These are phyloP conservation scores for Bubo blakistoni DNA, from an alignment of 2,113 vertebrate species.

Conservation along the genomic window DNA sequence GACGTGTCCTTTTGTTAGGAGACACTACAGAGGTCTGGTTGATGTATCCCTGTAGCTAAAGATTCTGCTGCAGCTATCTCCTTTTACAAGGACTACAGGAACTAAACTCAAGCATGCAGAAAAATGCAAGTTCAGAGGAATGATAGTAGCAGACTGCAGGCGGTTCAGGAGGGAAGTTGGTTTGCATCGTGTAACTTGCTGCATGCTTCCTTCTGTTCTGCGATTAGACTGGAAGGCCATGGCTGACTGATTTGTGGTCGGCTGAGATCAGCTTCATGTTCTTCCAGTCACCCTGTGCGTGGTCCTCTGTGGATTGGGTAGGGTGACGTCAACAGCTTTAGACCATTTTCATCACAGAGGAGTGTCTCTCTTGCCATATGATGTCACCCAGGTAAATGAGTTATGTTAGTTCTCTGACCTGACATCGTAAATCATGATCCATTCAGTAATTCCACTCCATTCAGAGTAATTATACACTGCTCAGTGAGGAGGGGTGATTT, in stretches of 20 bases:
- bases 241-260: accelerated
- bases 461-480: neutral
- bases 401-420: neutral
- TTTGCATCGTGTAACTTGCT: neutral
- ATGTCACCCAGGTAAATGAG: neutral
- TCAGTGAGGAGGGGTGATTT: neutral
- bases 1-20: neutral
- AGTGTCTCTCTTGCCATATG: neutral
- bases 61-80: neutral
- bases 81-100: neutral
- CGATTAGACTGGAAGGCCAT: neutral
- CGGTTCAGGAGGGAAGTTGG: neutral
- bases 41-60: neutral
- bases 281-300: neutral
- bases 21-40: neutral
- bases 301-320: neutral
- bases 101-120: neutral
- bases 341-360: neutral
- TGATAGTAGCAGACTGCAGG: neutral
- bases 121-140: neutral
- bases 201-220: neutral
- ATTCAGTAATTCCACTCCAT: neutral
- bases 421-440: neutral
- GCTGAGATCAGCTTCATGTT: neutral
- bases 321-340: neutral